Evolutionary conservation across 2,113 vertebrate species (phyloP).

Genomic region (Chinchilla lanigera): DNA sequence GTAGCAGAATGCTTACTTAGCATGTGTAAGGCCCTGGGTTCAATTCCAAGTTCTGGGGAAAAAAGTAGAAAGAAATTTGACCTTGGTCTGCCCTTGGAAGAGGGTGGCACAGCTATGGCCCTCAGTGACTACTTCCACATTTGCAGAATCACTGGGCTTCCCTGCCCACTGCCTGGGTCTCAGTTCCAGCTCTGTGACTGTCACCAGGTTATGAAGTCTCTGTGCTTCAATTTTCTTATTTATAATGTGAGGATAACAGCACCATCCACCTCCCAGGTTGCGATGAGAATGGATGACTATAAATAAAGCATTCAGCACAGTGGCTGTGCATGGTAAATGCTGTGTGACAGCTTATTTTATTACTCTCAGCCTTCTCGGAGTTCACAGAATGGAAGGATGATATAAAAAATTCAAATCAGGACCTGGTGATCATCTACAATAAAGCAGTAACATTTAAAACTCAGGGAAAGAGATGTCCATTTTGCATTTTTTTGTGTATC

Average conservation of each 20-base stretch:
- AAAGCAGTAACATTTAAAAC: conserved; percentile 26
- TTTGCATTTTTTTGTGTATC: conserved; percentile 42
- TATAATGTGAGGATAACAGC: background rate
- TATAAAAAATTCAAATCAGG: conserved; percentile 23
- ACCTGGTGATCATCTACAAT: background rate
- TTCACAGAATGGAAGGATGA: background rate
- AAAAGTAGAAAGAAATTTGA: background rate
- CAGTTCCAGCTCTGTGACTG: background rate
- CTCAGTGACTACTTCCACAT: background rate
- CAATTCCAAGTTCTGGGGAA: background rate
- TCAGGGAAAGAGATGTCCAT: background rate
- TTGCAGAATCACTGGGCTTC: background rate
- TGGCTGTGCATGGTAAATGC: background rate
- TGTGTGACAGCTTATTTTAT: background rate
- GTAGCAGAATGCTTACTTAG: background rate
- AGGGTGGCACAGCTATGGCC: too few species aligned
- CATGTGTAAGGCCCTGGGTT: background rate
- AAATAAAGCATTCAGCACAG: conserved; percentile 14
- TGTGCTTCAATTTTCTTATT: background rate
- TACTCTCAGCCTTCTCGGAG: conserved; percentile 26
- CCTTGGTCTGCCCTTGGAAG: background rate
- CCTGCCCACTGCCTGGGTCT: background rate
- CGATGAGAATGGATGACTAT: background rate
- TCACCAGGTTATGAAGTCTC: background rate
- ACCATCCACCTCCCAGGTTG: background rate